These are phyloP conservation scores for Xestobium rufovillosum DNA, from an alignment of 2,888 invertebrate genomes.

Conservation along the genomic window DNA sequence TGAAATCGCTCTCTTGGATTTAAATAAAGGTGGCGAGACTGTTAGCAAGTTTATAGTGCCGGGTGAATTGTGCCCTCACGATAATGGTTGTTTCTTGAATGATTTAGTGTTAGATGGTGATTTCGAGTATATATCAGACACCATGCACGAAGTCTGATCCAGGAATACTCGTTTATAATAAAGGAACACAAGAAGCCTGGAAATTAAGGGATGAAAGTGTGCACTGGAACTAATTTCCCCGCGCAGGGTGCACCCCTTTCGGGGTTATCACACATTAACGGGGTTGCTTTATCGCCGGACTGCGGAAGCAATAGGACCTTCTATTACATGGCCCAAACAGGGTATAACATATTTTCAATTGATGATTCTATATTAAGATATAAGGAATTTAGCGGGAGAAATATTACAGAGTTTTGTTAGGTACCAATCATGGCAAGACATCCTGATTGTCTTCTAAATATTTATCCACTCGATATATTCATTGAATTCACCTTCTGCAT, in stretches of 20 bases:
- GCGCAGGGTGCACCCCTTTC: constrained; percentile 46
- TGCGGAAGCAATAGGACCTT: constrained; percentile 38
- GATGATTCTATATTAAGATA: too few species aligned
- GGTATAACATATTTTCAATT: constrained; percentile 55
- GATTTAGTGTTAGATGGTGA: constrained; percentile 60
- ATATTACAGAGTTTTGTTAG: too few species aligned
- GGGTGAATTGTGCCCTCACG: constrained; percentile 47
- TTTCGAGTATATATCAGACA: constrained; percentile 61
- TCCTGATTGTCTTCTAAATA: too few species aligned
- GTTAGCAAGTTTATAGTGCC: constrained; percentile 54
- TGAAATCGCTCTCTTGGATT: constrained; percentile 56
- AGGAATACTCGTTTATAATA: constrained; percentile 59
- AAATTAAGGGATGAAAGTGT: constrained; percentile 57
- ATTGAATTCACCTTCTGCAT: too few species aligned
- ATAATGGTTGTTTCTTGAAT: constrained; percentile 51
- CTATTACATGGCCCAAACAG: constrained; percentile 58
- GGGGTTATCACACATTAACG: constrained; percentile 51
- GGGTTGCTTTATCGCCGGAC: constrained; percentile 49
- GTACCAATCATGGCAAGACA: too few species aligned
- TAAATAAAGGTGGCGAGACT: constrained; percentile 50
- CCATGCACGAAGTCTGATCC: constrained; percentile 56
- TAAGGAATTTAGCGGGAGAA: too few species aligned
- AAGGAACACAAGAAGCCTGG: constrained; percentile 55
- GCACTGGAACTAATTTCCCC: constrained; percentile 50
- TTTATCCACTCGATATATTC: too few species aligned